phyloP scores from a whole-genome alignment of 2,797 vertebrate genomes.

The Antennarius maculatus region DNA sequence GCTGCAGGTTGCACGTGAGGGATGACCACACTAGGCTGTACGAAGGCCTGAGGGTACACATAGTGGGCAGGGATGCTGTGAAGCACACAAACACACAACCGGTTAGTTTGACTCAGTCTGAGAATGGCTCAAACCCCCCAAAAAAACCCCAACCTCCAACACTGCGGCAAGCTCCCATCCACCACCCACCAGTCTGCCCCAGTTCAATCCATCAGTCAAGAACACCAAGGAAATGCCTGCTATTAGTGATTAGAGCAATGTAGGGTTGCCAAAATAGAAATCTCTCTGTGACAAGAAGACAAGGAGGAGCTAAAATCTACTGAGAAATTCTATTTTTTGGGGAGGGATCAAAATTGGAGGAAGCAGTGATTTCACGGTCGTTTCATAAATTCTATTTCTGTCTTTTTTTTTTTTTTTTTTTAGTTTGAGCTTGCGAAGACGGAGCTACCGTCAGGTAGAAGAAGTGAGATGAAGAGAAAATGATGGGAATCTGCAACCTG shows the following conservation, averaged over 20 bases:
- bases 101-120: constrained; percentile 30
- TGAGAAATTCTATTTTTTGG: constrained; percentile 12
- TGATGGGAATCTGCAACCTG: constrained; percentile 39
- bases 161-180: constrained; percentile 65
- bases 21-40: constrained; percentile 97
- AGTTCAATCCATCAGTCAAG: constrained; percentile 70
- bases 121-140: constrained; percentile 33
- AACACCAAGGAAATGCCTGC: constrained; percentile 80
- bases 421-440: constrained; percentile 13
- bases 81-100: constrained; percentile 69
- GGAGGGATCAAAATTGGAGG: constrained; percentile 4
- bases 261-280: constrained; percentile 97
- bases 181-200: constrained; percentile 53
- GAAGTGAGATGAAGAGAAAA: constrained; percentile 21
- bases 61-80: constrained; percentile 98
- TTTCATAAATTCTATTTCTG: constrained; percentile 9
- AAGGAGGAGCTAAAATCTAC: constrained; percentile 26
- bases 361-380: constrained; percentile 16
- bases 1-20: constrained; percentile 91
- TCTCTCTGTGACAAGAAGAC: constrained; percentile 55
- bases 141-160: constrained; percentile 61
- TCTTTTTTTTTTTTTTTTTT: not conserved
- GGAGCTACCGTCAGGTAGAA: constrained; percentile 19
- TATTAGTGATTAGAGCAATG: constrained; percentile 90
- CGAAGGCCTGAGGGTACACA: constrained; percentile 97